These are phyloP conservation scores for Dioctria linearis DNA, from an alignment of 2,888 invertebrate genomes.

Conservation along the genomic window DNA sequence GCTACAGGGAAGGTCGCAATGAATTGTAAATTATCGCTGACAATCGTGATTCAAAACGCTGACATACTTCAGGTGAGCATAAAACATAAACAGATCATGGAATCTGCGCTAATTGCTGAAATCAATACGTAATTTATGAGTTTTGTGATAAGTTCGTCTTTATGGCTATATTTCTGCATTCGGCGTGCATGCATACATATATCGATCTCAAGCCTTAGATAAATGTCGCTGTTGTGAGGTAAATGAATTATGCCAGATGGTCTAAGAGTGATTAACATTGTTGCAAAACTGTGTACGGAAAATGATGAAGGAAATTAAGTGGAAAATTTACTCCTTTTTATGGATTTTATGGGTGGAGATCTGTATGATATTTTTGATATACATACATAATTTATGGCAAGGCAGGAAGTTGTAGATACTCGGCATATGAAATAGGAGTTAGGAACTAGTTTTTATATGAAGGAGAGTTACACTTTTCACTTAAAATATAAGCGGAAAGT, in stretches of 20 bases:
- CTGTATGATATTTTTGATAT: background rate
- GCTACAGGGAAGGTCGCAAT: background rate
- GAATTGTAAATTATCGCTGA: conserved; percentile 3
- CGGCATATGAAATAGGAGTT: too few relatives aligned
- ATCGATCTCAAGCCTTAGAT: background rate
- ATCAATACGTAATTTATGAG: conserved; percentile 10
- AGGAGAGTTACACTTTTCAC: too few relatives aligned
- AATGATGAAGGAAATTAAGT: background rate
- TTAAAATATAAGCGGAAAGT: background rate
- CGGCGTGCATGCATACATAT: background rate
- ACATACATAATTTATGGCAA: background rate
- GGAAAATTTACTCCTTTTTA: background rate
- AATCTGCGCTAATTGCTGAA: conserved; percentile 14
- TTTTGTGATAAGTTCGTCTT: background rate
- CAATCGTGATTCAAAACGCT: background rate
- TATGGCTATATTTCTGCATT: background rate
- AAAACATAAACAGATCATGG: background rate
- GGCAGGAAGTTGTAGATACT: background rate
- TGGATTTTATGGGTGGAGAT: background rate
- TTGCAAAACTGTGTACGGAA: background rate
- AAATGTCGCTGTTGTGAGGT: background rate
- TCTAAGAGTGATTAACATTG: background rate
- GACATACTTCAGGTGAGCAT: background rate
- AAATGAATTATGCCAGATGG: background rate
- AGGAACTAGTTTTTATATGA: too few relatives aligned